phyloP scores from a whole-genome alignment of 2,888 invertebrate genomes.

The Celastrina argiolus region DNA sequence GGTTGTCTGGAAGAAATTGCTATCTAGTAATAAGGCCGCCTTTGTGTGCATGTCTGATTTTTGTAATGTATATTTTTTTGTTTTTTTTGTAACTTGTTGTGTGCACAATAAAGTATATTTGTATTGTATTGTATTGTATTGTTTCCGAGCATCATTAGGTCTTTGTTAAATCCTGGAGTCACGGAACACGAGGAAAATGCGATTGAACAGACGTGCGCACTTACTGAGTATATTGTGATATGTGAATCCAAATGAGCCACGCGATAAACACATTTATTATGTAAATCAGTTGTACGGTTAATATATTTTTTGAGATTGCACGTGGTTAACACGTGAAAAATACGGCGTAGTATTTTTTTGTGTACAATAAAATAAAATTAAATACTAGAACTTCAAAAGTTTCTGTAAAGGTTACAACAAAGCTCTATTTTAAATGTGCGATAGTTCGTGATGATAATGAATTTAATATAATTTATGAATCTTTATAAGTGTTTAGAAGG shows the following conservation, averaged over 20 bases:
- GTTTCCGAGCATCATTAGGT: not conserved
- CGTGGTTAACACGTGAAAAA: not conserved
- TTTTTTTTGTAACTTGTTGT: too few relatives aligned
- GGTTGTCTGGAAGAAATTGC: too few relatives aligned
- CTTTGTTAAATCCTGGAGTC: not conserved
- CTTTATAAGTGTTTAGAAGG: not conserved
- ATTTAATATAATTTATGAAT: not conserved
- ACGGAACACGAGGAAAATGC: not conserved
- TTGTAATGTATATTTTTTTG: too few relatives aligned
- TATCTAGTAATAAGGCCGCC: too few relatives aligned
- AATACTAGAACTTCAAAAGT: too few relatives aligned
- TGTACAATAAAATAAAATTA: too few relatives aligned
- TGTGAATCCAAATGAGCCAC: not conserved
- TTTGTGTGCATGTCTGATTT: too few relatives aligned
- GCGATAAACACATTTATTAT: constrained; percentile 1
- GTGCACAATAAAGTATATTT: too few relatives aligned
- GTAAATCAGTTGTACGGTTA: not conserved
- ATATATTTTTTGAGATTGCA: not conserved
- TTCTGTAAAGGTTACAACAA: too few relatives aligned
- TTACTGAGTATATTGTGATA: not conserved
- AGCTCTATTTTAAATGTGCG: too few relatives aligned
- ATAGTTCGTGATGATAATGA: not conserved
- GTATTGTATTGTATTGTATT: too few relatives aligned
- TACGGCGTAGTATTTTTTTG: too few relatives aligned
- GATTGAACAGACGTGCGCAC: not conserved